Evolutionary conservation across 2,888 invertebrate species (phyloP).

Genomic region (Ornithoptera alexandrae): DNA sequence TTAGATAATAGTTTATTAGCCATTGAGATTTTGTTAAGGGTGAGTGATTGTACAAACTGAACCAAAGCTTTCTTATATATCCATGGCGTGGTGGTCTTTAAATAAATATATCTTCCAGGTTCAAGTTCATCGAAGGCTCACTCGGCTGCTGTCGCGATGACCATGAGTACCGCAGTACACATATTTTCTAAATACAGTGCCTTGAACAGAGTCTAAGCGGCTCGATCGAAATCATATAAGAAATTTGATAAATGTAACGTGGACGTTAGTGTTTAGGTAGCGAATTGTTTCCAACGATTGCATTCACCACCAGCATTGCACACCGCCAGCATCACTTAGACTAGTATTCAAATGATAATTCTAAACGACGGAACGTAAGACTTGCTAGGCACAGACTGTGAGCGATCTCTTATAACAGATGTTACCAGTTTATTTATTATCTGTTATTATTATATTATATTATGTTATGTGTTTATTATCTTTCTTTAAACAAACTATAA

Average conservation of each 20-base stretch:
- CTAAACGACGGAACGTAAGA: conserved; percentile 11
- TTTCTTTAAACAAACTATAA: no score
- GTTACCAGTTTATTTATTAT: no score
- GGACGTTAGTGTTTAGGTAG: conserved; percentile 45
- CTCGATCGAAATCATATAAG: conserved; percentile 32
- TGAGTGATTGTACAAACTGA: no score
- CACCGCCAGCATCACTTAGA: conserved; percentile 20
- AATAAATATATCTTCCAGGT: conserved; percentile 45
- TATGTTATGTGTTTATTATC: no score
- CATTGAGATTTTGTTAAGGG: no score
- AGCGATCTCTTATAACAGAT: not conserved
- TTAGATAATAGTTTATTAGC: no score
- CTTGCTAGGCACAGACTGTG: not conserved
- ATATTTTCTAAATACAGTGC: conserved; percentile 74
- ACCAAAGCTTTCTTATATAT: not conserved
- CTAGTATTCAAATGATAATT: conserved; percentile 21
- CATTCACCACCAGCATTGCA: conserved; percentile 13
- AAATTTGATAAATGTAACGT: conserved; percentile 39
- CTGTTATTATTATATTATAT: no score
- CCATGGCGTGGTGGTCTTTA: not conserved
- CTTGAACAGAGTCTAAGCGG: conserved; percentile 65
- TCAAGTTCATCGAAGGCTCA: conserved; percentile 44
- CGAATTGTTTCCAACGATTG: conserved; percentile 32
- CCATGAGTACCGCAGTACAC: conserved; percentile 51
- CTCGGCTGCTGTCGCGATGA: conserved; percentile 43